Conservation (phyloP, 1,140 invertebrate genomes). For the Drosophila bocqueti region DNA sequence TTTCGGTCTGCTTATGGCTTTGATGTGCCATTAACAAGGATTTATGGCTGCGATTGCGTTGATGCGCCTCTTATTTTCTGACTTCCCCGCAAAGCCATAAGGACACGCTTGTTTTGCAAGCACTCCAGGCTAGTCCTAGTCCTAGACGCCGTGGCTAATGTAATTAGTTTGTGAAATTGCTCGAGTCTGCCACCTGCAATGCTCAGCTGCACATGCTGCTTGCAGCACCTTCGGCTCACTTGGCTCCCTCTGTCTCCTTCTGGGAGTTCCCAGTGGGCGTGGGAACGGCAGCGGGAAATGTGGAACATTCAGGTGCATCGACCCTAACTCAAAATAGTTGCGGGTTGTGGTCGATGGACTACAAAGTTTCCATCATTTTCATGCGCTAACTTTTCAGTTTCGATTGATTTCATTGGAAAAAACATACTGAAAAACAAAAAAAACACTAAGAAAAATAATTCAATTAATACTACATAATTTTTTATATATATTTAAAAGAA, state of each 20-base stretch:
- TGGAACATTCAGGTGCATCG: conserved; percentile 21
- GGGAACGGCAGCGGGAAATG: conserved; percentile 1
- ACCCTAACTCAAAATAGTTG: conserved; percentile 14
- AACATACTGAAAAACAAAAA: background rate
- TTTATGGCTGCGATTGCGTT: conserved; percentile 35
- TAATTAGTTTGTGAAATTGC: conserved; percentile 62
- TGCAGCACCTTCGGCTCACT: background rate
- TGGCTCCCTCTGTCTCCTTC: background rate
- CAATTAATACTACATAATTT: background rate
- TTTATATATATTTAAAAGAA: background rate
- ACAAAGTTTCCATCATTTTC: conserved; percentile 28
- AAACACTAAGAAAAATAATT: background rate
- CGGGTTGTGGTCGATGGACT: conserved; percentile 12
- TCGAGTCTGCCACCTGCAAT: conserved; percentile 27
- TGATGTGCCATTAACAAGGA: conserved; percentile 9
- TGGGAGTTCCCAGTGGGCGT: background rate
- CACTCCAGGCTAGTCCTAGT: background rate
- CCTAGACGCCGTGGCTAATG: conserved; percentile 46
- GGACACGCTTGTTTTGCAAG: background rate
- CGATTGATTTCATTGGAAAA: conserved; percentile 3
- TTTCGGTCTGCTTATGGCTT: background rate
- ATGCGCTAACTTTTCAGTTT: conserved; percentile 19
- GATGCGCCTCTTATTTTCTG: background rate
- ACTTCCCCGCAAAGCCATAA: background rate
- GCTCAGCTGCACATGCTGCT: conserved; percentile 8